Evolutionary conservation across 2,888 invertebrate species (phyloP), one percentile per base, ranked within the genome.

Genomic region (Erpobdella octoculata): DNA sequence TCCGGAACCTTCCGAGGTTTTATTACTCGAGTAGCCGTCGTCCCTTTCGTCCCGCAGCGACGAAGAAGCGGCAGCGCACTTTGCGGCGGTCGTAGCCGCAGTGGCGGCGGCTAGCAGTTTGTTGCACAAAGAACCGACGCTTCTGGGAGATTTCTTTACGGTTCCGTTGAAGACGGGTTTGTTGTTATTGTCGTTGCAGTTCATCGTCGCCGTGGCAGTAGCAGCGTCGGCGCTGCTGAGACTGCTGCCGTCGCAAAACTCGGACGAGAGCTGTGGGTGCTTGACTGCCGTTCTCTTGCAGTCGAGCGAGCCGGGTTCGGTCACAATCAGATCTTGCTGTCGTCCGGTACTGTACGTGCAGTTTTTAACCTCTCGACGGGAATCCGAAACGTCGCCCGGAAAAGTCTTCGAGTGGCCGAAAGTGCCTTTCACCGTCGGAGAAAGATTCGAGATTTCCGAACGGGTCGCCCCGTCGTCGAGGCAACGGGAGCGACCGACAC

Each of bases 21-120:
- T 62, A 35, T 62, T 62, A 31, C 62, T 62, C n/a, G 33, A n/a
- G 35, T 62, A 62, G n/a, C 62, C 62, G 28, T 62, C 62, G 62
- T 62, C 62, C 62, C 35, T 62, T 18, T 62, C 62, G 31, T 62
- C 62, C 31, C 33, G 62, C 6, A 35, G 31, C 28, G 31, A 33
- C 15, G 62, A 33, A 31, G 31, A 62, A 18, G 28, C 53, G 53
- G 28, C 53, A 2, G 53, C n/a, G n/a, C n/a, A n/a, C n/a, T n/a
- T n/a, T n/a, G n/a, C n/a, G n/a, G n/a, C n/a, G n/a, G n/a, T n/a
- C n/a, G n/a, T n/a, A n/a, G n/a, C n/a, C n/a, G n/a, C n/a, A n/a
- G n/a, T n/a, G n/a, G n/a, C 12, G n/a, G n/a, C 12, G 12, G 46
- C 12, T 15, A 41, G n/a, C 12, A 41, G 12, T 15, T 41, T 41